These are phyloP conservation scores for Athalia rosae DNA, from an alignment of 2,888 invertebrate species.

Conservation along the genomic window DNA sequence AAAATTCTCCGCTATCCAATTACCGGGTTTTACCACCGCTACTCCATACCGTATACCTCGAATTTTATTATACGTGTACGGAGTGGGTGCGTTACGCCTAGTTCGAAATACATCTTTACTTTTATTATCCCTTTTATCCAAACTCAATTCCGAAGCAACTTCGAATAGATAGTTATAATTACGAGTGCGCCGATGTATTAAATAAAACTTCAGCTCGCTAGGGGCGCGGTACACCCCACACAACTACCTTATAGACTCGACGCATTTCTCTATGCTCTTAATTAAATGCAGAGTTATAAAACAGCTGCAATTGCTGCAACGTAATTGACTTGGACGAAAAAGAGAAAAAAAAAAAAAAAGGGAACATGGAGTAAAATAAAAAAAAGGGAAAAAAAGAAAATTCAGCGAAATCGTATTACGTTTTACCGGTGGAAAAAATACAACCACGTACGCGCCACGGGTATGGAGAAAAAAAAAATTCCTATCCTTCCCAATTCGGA, in stretches of 20 bases:
- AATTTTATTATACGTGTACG: not conserved
- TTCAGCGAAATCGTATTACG: too few relatives aligned
- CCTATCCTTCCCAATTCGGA: too few relatives aligned
- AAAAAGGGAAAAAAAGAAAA: not conserved
- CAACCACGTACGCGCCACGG: too few relatives aligned
- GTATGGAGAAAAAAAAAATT: too few relatives aligned
- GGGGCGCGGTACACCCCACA: too few relatives aligned
- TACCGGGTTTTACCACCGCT: conserved; percentile 3
- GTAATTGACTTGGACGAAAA: conserved; percentile 13
- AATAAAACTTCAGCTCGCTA: not conserved
- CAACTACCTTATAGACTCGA: too few relatives aligned
- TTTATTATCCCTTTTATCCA: not conserved
- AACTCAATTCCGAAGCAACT: not conserved
- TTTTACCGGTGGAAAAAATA: too few relatives aligned
- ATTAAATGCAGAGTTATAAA: not conserved
- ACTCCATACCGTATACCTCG: not conserved
- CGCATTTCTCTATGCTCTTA: not conserved
- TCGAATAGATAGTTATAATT: conserved; percentile 9
- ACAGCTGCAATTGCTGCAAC: not conserved
- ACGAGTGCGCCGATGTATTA: conserved; percentile 3
- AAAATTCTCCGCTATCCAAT: conserved; percentile 23
- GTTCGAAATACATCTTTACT: too few relatives aligned
- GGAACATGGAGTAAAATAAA: not conserved
- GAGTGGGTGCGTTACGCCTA: too few relatives aligned
- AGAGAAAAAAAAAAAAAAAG: too few relatives aligned